phyloP scores from a whole-genome alignment of 2,888 invertebrate species.

The Xestobium rufovillosum region DNA sequence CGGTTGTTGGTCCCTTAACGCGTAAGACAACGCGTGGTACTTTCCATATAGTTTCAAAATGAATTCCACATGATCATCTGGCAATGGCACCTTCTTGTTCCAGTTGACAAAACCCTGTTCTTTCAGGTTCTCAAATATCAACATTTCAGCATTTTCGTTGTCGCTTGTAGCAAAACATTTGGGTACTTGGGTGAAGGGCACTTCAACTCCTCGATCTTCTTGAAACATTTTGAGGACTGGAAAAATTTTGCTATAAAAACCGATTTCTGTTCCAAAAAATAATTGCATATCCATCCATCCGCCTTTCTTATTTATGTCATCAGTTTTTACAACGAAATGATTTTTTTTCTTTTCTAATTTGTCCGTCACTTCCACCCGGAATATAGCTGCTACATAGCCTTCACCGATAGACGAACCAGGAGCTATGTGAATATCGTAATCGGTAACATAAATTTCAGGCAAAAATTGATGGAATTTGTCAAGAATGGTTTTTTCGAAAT shows the following conservation, averaged over 20 bases:
- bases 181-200: conserved; percentile 12
- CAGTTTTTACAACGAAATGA: too few relatives aligned
- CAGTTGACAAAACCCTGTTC: conserved; percentile 16
- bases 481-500: too few relatives aligned
- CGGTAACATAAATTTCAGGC: too few relatives aligned
- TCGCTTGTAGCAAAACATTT: conserved; percentile 15
- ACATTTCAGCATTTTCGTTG: conserved; percentile 16
- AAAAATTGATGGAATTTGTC: too few relatives aligned
- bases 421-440: too few relatives aligned
- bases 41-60: conserved; percentile 23
- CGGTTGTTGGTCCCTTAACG: conserved; percentile 20
- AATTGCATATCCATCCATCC: conserved; percentile 11
- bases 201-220: conserved; percentile 5
- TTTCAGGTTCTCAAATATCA: conserved; percentile 22
- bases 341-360: too few relatives aligned
- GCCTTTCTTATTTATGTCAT: too few relatives aligned
- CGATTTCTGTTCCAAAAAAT: conserved; percentile 14
- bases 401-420: too few relatives aligned
- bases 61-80: conserved; percentile 14
- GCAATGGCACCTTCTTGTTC: conserved; percentile 17
- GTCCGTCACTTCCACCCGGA: too few relatives aligned
- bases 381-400: too few relatives aligned
- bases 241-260: conserved; percentile 16
- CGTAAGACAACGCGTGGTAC: conserved; percentile 26
- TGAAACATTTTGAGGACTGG: conserved; percentile 13